These are phyloP conservation scores for Muscicapa striata DNA, from an alignment of 2,797 vertebrate species.

Conservation along the genomic window DNA sequence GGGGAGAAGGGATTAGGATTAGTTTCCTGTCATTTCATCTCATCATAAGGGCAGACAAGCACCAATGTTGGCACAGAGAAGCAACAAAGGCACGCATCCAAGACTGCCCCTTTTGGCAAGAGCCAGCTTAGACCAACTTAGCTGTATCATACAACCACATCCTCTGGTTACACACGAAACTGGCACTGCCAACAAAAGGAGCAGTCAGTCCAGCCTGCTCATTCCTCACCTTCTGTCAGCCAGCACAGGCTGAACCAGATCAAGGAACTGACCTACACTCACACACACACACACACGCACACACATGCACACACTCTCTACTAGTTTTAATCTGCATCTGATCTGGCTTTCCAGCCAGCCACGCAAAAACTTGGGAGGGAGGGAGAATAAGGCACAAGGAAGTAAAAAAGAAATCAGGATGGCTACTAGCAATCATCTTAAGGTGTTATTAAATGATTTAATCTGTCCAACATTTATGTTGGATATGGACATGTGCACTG, in stretches of 20 bases:
- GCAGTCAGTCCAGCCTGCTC: background rate
- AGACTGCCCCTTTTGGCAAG: background rate
- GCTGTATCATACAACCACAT: constrained; percentile 13
- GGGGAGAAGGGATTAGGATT: background rate
- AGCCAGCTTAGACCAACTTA: background rate
- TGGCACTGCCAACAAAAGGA: background rate
- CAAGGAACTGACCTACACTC: background rate
- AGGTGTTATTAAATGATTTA: background rate
- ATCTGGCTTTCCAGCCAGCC: background rate
- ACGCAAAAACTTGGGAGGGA: background rate
- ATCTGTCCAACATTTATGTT: background rate
- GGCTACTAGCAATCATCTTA: background rate
- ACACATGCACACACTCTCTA: background rate
- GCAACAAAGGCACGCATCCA: background rate
- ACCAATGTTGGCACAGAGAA: background rate
- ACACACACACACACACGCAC: background rate
- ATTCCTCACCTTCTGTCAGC: background rate
- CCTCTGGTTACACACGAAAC: background rate
- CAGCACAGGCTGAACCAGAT: constrained; percentile 2
- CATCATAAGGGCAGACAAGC: background rate
- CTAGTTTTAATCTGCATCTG: background rate
- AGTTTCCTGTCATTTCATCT: background rate
- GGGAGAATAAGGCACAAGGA: background rate
- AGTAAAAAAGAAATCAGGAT: background rate
- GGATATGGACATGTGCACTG: background rate